Evolutionary conservation across 2,888 invertebrate species (phyloP), one percentile per base, ranked within the genome.

Genomic region (Andrena dorsata): DNA sequence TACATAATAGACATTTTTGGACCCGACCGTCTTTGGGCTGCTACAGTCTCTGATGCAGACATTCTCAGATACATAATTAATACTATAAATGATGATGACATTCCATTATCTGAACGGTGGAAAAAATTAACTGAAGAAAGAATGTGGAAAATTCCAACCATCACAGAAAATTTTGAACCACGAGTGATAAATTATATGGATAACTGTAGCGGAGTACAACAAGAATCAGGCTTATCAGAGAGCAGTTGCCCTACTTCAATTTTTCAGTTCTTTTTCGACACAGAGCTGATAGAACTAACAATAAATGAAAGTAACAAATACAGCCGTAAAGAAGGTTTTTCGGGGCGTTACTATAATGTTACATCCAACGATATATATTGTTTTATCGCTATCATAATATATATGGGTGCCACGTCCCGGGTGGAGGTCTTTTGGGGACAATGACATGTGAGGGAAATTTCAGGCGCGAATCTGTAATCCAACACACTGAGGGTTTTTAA

Each of bases 201-300:
- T 49, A 5, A 49, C n/a, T n/a, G n/a, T 49, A 49, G n/a, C n/a
- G 49, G 49, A 49, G 49, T 49, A n/a, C 49, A 49, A n/a, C 49
- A 49, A 2, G 5, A 16, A n/a, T 49, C n/a, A 1, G 49, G n/a
- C 16, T n/a, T 49, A 49, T 49, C 49, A n/a, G n/a, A 49, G 7
- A n/a, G 7, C 7, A 49, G n/a, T 49, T 49, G 49, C 49, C 49
- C n/a, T 49, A 49, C 49, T n/a, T 49, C 49, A n/a, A 49, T 49
- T 49, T 49, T n/a, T 7, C n/a, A 49, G n/a, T 49, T n/a, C 49
- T 49, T 49, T 49, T 49, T 49, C n/a, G 7, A 49, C n/a, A 13
- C 4, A n/a, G n/a, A 49, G 49, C 16, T 49, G 16, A 49, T 49
- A 16, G 16, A 49, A 49, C 13, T 16, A 49, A 49, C n/a, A 16